Evolutionary conservation across 2,797 vertebrate species (phyloP), one percentile per base, ranked within the genome.

Genomic region (Argyrosomus regius): DNA sequence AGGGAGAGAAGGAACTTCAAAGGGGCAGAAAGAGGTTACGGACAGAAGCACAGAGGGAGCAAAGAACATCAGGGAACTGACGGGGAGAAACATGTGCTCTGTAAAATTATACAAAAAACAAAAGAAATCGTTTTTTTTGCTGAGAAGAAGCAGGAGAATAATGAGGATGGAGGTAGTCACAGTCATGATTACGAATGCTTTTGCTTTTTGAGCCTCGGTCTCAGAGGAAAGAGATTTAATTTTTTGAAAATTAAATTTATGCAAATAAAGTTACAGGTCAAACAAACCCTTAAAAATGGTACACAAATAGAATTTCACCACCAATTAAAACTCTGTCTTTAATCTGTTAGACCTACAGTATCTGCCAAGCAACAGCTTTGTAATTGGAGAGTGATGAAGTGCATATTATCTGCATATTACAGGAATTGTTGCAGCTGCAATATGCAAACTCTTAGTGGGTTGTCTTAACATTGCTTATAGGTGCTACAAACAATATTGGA

Each of bases 1-100:
- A 79, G 69, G 77, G 77, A 87, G 65, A 90, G 70, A 81, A 80
- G 71, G 64, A 75, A 78, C 64, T 85, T 81, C 22, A 87, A 80
- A 83, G 46, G 56, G 67, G 79, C 77, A 90, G 28, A 71, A 82
- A 87, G 43, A 81, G 43, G 62, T 86, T 85, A 86, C 70, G 82
- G 80, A 88, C 83, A 86, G 43, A 86, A 83, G 57, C 72, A 90
- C 70, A 80, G 22, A 60, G 4, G 50, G 9, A 53, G 43, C 3
- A 65, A 72, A 76, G 17, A 57, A 66, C 43, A 57, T 75, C 41
- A 77, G 46, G 60, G 78, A 57, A 79, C 67, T 72, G 22, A 86
- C 22, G 43, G 46, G 60, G 28, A 59, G 52, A 61, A 39, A 64
- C 16, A 77, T 53, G 60, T 58, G 77, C 56, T 88, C 49, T 24